These are phyloP conservation scores for Drosophila affinis DNA, from an alignment of 2,888 invertebrate species.

Conservation along the genomic window DNA sequence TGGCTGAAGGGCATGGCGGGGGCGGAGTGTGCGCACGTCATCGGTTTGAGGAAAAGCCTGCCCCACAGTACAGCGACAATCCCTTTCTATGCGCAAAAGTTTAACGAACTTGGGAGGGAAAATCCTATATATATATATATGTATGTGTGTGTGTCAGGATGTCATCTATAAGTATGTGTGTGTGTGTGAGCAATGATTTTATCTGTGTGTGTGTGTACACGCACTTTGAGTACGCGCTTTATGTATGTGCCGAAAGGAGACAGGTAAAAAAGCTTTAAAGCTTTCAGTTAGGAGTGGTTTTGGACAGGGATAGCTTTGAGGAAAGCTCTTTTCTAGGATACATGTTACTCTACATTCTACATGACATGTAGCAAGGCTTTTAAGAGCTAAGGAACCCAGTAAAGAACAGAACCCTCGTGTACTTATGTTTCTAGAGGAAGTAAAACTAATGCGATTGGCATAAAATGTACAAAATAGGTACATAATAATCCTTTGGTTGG, in stretches of 20 bases:
- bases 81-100: constrained; percentile 60
- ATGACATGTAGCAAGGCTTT: neutral
- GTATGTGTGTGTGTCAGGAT: constrained; percentile 1
- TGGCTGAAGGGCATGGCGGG: neutral
- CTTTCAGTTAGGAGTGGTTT: neutral
- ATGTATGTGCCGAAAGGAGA: neutral
- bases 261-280: constrained; percentile 11
- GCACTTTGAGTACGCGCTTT: constrained; percentile 29
- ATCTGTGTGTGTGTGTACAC: constrained; percentile 23
- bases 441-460: too few relatives aligned
- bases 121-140: constrained; percentile 14
- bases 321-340: constrained; percentile 16
- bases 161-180: neutral
- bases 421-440: too few relatives aligned
- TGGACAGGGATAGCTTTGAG: neutral
- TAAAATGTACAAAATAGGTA: neutral
- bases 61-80: constrained; percentile 7
- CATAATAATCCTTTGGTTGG: neutral
- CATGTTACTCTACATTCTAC: constrained; percentile 6
- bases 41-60: constrained; percentile 53
- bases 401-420: neutral
- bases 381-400: neutral
- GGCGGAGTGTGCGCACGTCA: constrained; percentile 70
- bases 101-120: constrained; percentile 69
- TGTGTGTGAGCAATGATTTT: neutral